A percentile compares a stretch with the other conserved stretches of the same genome.
phyloP scores from a whole-genome alignment of 2,797 vertebrate genomes.

The Ibycter americanus region DNA sequence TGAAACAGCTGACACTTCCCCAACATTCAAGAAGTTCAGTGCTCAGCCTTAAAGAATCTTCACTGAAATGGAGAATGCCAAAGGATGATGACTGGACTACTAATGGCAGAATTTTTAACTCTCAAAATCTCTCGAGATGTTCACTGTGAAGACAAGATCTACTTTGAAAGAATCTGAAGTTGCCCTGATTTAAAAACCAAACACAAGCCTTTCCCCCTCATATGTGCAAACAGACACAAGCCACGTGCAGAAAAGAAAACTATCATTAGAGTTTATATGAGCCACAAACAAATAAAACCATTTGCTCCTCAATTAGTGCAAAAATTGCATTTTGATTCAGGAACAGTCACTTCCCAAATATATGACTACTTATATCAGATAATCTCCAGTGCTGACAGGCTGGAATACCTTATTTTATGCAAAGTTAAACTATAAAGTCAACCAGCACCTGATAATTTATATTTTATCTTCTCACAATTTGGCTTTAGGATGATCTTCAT shows the following conservation, averaged over 20 bases:
- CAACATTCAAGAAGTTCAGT: not conserved
- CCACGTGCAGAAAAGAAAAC: not conserved
- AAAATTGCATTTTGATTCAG: not conserved
- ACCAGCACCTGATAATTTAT: not conserved
- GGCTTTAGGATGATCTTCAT: not conserved
- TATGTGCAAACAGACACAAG: not conserved
- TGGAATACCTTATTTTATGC: not conserved
- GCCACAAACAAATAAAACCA: not conserved
- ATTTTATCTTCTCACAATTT: not conserved
- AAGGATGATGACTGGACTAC: accelerated
- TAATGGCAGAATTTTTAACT: not conserved
- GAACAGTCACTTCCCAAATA: not conserved
- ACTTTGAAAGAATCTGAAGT: not conserved
- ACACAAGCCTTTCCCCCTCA: no score
- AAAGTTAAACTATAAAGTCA: not conserved
- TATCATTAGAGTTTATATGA: not conserved
- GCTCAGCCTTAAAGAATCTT: accelerated
- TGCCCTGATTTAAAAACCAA: not conserved
- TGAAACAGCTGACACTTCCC: not conserved
- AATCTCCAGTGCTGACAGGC: not conserved
- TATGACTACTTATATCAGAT: accelerated
- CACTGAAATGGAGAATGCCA: not conserved
- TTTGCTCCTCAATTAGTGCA: not conserved
- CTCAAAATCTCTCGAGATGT: not conserved
- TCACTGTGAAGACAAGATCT: not conserved